Conservation (phyloP, 2,888 invertebrate species). For the Eupeodes luniger region DNA sequence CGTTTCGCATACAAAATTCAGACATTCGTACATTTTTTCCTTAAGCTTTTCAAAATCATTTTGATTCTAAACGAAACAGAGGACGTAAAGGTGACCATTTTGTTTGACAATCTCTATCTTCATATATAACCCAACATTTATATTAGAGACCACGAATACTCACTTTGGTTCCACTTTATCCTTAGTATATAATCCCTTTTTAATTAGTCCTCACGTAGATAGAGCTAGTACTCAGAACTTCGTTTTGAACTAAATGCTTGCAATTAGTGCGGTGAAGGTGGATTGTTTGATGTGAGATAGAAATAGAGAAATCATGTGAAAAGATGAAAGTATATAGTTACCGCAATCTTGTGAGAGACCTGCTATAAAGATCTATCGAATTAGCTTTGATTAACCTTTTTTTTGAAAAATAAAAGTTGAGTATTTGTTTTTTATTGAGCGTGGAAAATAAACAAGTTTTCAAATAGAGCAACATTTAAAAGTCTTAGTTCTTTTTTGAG, state of each 20-base stretch:
- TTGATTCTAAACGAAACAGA: not conserved
- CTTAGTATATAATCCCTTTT: constrained; percentile 65
- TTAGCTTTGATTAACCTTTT: not conserved
- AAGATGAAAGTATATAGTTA: not conserved
- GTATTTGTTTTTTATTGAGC: not conserved
- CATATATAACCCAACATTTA: not conserved
- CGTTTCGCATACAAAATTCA: not conserved
- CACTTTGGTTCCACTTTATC: constrained; percentile 18
- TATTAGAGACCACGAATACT: constrained; percentile 10
- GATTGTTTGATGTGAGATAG: constrained; percentile 20
- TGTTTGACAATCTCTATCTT: not conserved
- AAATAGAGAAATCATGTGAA: constrained; percentile 3
- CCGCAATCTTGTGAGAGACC: not conserved
- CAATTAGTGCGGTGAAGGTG: constrained; percentile 57
- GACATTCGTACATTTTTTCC: not conserved
- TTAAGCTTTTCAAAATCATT: not conserved
- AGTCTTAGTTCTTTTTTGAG: no score
- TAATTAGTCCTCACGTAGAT: constrained; percentile 63
- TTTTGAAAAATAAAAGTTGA: not conserved
- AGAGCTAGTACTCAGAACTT: constrained; percentile 55
- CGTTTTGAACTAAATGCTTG: constrained; percentile 62
- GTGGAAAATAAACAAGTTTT: not conserved
- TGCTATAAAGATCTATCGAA: not conserved
- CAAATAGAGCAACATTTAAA: no score
- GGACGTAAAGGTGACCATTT: not conserved